Evolutionary conservation across 2,797 vertebrate species (phyloP).

Genomic region (Calcarius lapponicus): DNA sequence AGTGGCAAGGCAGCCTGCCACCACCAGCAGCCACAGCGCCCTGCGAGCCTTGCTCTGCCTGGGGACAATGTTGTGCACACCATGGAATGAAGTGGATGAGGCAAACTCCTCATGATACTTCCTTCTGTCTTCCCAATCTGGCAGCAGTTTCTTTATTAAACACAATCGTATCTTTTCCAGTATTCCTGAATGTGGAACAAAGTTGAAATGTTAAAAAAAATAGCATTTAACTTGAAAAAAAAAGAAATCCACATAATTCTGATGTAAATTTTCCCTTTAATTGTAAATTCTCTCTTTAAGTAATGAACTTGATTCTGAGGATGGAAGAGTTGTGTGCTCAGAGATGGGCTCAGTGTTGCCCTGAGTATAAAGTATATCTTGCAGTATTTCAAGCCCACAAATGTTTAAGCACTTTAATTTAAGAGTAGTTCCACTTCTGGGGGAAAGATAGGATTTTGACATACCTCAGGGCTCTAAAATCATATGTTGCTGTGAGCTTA

Average conservation of each 20-base stretch:
- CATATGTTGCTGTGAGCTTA: neutral
- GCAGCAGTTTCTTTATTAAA: slow-evolving; percentile 62
- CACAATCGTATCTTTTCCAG: slow-evolving; percentile 62
- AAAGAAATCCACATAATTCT: neutral
- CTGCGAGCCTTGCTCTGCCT: slow-evolving; percentile 56
- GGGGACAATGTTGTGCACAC: slow-evolving; percentile 69
- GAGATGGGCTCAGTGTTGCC: neutral
- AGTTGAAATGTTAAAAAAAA: neutral
- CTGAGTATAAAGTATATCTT: neutral
- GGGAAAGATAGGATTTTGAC: neutral
- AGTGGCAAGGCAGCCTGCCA: slow-evolving; percentile 50
- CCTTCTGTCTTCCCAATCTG: slow-evolving; percentile 57
- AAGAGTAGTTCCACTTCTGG: neutral
- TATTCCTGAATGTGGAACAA: slow-evolving; percentile 56
- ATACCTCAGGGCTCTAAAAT: neutral
- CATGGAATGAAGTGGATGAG: slow-evolving; percentile 76
- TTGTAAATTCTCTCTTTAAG: neutral
- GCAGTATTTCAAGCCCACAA: neutral
- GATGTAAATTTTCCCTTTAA: neutral
- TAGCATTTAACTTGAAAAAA: neutral
- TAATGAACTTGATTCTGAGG: neutral
- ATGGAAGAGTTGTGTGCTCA: neutral
- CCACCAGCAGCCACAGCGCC: slow-evolving; percentile 67
- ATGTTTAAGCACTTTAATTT: neutral
- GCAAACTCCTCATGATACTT: slow-evolving; percentile 73